A percentile compares a stretch with the other conserved stretches of the same genome.
Evolutionary conservation across 2,888 invertebrate genomes (phyloP).

Genomic region (Nymphalis polychloros): DNA sequence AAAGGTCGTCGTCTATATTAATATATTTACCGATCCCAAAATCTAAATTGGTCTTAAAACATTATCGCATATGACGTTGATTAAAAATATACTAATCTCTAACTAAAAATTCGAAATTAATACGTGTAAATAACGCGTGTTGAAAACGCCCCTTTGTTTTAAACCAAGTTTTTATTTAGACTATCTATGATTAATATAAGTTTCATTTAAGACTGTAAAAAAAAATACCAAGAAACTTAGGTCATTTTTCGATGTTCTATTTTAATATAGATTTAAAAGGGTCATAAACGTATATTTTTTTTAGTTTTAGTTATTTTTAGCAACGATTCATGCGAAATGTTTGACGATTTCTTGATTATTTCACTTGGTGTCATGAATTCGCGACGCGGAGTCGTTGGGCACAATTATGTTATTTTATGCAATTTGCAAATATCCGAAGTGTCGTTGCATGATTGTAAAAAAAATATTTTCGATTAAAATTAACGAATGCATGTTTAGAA

Average conservation of each 20-base stretch:
- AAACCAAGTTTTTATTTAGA: neutral
- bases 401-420: conserved; percentile 32
- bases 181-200: too few species aligned
- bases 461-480: conserved; percentile 18
- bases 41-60: conserved; percentile 6
- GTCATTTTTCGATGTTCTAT: too few species aligned
- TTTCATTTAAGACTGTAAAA: too few species aligned
- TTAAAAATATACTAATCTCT: conserved; percentile 13
- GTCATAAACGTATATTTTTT: too few species aligned
- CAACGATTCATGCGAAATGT: neutral
- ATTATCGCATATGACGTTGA: conserved; percentile 14
- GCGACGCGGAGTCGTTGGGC: conserved; percentile 18
- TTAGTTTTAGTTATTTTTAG: neutral
- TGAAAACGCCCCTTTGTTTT: neutral
- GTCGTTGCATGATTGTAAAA: conserved; percentile 25
- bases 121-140: too few species aligned
- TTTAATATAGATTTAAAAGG: too few species aligned
- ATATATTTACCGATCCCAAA: conserved; percentile 24
- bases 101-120: neutral
- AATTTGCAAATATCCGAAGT: conserved; percentile 21
- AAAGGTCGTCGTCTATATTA: conserved; percentile 25
- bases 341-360: neutral
- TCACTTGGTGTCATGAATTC: conserved; percentile 17
- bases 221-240: too few species aligned
- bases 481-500: conserved; percentile 44